Evolutionary conservation across 2,113 vertebrate genomes (phyloP), one percentile per base, ranked within the genome.

Genomic region (Chlamydotis undulata): DNA sequence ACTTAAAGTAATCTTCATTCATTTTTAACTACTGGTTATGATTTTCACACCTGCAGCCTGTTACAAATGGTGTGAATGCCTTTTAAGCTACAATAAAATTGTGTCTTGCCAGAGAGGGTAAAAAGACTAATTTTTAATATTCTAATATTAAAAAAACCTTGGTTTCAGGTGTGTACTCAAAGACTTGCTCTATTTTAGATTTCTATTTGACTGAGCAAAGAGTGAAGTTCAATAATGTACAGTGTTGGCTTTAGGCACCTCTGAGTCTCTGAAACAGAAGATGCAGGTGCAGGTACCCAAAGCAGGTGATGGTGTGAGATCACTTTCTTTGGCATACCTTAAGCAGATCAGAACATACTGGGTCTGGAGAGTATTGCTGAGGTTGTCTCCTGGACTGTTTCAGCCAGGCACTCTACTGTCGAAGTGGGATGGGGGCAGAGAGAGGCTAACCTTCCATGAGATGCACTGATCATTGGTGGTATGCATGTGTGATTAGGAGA

Each of bases 1-100:
- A 87, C 69, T 94, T 95, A 87, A 93, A 94, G 69, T 83, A 77
- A 93, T 93, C 59, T 84, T 94, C 19, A 17, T 93, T 94, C 68
- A 86, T 86, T 90, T 96, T 92, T 93, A 96, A 90, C 77, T 73
- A 26, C 31, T 75, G 41, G 89, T 87, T 19, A 4, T 41, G 41
- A 26, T 74, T 95, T 94, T 65, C 67, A 69, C 13, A 67, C 60
- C 67, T 74, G 55, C 49, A 57, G 35, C 43, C 73, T 90, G 37
- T 83, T 74, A 26, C 52, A 61, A 84, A 67, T 33, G 8, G 12
- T 55, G 16, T 43, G 56, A 74, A 75, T 65, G 41, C 49, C 39
- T 89, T 93, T 39, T 55, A 77, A 89, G 45, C 31, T 41, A 41
- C 26, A 89, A 29, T 85, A 63, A 89, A 85, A 43, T 15, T 31